Base-by-base conservation (phyloP, 2,888 invertebrate genomes). In the Dryadula phaetusa region DNA sequence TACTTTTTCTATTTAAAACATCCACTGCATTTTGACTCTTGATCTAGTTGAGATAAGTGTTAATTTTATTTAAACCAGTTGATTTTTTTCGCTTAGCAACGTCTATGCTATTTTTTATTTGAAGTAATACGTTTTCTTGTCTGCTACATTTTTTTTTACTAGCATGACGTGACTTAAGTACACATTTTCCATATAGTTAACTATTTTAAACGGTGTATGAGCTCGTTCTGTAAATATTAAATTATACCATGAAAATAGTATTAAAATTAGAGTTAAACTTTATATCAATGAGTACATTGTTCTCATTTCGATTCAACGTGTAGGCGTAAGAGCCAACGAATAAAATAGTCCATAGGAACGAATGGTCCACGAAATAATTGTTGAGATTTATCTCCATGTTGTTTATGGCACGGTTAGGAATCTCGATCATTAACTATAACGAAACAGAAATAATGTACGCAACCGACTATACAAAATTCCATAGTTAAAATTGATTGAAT, bases 261-360 rank as follows among this genome's bases (percentile, higher is more conserved):
- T 49, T 42, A 64, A 58, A 64, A 52, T 58, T 58, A 49, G 20
- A 64, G 49, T 61, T 44, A 46, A 53, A n/a, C 40, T 62, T 46
- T 56, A 62, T 42, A 56, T 42, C 52, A 62, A 44, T 56, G 61
- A 67, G 20, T 63, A 49, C 20, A 73, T 70, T 70, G 70, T 74
- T 74, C 71, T 68, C 44, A 37, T 67, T 67, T 62, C 65, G 67
- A 67, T 69, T 53, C 66, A 60, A 60, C 62, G 82, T 81, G 87
- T 87, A 83, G 88, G 89, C 79, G 88, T 80, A 76, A 79, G 77
- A 83, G 80, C 80, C 77, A 83, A 84, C 74, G 74, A 79, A 82
- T 81, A 78, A 83, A 85, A 83, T 81, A 77, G 78, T 76, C 79
- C 79, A 77, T 79, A 81, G 76, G 72, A 80, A 79, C 78, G 78